Conservation (phyloP, 1,140 invertebrate genomes). For the Phocides pigmalion region DNA sequence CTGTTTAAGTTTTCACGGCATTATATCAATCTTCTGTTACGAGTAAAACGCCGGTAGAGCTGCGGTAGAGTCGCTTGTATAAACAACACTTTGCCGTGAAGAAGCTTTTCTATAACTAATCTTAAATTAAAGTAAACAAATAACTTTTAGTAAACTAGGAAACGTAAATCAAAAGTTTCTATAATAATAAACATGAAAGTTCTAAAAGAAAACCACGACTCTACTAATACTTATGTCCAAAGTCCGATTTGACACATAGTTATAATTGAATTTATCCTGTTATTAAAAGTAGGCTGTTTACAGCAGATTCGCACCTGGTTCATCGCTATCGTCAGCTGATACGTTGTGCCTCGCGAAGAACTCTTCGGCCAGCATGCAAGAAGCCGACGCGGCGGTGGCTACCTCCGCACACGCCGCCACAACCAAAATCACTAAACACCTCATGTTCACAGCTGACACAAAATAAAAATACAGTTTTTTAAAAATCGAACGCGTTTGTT, state of each 20-base stretch:
- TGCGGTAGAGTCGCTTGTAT: constrained; percentile 14
- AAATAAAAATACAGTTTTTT: constrained; percentile 44
- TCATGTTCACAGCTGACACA: constrained; percentile 70
- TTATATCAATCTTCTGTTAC: constrained; percentile 16
- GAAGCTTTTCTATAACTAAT: constrained; percentile 4
- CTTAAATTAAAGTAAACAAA: constrained; percentile 3
- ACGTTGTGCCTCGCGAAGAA: constrained; percentile 72
- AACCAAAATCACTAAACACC: constrained; percentile 64
- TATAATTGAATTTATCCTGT: background rate
- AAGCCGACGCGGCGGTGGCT: constrained; percentile 52
- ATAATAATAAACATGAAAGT: background rate
- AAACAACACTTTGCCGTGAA: constrained; percentile 9
- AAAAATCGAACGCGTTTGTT: constrained; percentile 53
- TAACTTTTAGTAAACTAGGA: background rate
- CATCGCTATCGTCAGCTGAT: constrained; percentile 73
- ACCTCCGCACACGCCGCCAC: constrained; percentile 51
- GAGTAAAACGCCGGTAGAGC: constrained; percentile 23
- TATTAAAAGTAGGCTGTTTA: too few relatives aligned
- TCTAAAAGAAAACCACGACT: background rate
- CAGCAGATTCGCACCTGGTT: constrained; percentile 69
- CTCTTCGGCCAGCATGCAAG: constrained; percentile 59
- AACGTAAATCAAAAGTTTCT: background rate
- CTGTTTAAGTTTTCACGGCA: constrained; percentile 23
- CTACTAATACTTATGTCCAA: background rate
- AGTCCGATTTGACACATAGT: background rate